These are phyloP conservation scores for Centruroides sculpturatus DNA, from an alignment of 1,140 invertebrate species.

Conservation along the genomic window DNA sequence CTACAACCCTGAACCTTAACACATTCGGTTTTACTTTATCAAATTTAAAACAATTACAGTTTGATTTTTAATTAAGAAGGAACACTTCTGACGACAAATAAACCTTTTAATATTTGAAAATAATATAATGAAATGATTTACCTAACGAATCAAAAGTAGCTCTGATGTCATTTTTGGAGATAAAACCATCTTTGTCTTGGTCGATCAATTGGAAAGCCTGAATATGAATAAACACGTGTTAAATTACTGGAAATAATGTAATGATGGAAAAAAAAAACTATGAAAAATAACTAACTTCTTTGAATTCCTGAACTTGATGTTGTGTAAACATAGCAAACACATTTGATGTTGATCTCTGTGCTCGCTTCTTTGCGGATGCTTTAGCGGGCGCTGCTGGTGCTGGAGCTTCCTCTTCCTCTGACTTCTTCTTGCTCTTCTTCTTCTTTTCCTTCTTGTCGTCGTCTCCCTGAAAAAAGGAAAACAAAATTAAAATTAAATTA, in stretches of 20 bases:
- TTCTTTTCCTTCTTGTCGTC: slow-evolving; percentile 69
- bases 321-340: slow-evolving; percentile 92
- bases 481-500: background rate
- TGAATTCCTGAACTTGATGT: slow-evolving; percentile 88
- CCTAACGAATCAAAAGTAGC: slow-evolving; percentile 90
- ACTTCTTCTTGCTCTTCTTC: slow-evolving; percentile 41
- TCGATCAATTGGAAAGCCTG: slow-evolving; percentile 97
- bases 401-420: slow-evolving; percentile 32
- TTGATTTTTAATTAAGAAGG: too few species aligned
- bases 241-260: background rate
- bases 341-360: slow-evolving; percentile 73
- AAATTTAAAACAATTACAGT: too few species aligned
- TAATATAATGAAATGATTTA: slow-evolving; percentile 16
- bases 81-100: too few species aligned
- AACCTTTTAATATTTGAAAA: too few species aligned
- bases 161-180: slow-evolving; percentile 88
- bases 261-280: background rate
- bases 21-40: too few species aligned
- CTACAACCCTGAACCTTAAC: background rate
- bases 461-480: slow-evolving; percentile 37
- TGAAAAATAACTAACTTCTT: slow-evolving; percentile 50
- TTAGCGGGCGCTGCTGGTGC: slow-evolving; percentile 37
- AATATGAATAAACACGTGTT: background rate
- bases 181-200: slow-evolving; percentile 94
- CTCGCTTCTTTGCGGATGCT: slow-evolving; percentile 40